These are phyloP conservation scores for Deladenus siricidicola DNA, from an alignment of 2,888 invertebrate genomes.

Conservation along the genomic window DNA sequence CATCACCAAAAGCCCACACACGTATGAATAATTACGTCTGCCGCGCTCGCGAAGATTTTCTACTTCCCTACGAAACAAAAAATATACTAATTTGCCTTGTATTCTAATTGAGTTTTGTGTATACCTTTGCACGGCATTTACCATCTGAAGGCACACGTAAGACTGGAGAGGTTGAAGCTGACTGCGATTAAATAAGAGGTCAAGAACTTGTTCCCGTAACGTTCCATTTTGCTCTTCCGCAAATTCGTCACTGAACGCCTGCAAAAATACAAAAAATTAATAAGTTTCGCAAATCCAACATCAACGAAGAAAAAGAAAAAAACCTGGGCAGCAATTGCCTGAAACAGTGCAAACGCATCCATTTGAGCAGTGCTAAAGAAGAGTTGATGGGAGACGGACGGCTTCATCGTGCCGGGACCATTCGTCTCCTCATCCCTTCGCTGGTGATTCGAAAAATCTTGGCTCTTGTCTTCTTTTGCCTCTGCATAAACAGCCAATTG, in stretches of 20 bases:
- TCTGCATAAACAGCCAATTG: slow-evolving; percentile 25
- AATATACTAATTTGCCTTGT: too few relatives aligned
- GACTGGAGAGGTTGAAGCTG: slow-evolving; percentile 51
- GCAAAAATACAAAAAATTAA: background rate
- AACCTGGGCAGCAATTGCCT: slow-evolving; percentile 79
- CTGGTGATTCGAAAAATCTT: too few relatives aligned
- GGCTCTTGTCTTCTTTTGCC: background rate
- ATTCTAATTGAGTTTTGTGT: background rate
- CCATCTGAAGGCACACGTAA: slow-evolving; percentile 50
- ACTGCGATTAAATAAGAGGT: slow-evolving; percentile 49
- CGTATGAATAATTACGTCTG: slow-evolving; percentile 51
- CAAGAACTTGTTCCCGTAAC: slow-evolving; percentile 47
- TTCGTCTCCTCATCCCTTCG: background rate
- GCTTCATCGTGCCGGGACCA: slow-evolving; percentile 17
- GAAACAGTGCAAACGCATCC: slow-evolving; percentile 62
- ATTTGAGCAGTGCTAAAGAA: slow-evolving; percentile 54
- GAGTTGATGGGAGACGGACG: slow-evolving; percentile 55
- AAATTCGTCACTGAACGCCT: slow-evolving; percentile 48
- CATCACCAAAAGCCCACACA: slow-evolving; percentile 47
- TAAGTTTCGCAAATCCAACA: background rate
- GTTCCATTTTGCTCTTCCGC: slow-evolving; percentile 43
- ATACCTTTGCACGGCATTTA: slow-evolving; percentile 44
- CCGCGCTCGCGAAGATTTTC: slow-evolving; percentile 37
- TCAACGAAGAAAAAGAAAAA: background rate
- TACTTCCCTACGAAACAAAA: slow-evolving; percentile 37